Evolutionary conservation across 1,140 invertebrate genomes (phyloP).

Genomic region (Conopomorpha cramerella): DNA sequence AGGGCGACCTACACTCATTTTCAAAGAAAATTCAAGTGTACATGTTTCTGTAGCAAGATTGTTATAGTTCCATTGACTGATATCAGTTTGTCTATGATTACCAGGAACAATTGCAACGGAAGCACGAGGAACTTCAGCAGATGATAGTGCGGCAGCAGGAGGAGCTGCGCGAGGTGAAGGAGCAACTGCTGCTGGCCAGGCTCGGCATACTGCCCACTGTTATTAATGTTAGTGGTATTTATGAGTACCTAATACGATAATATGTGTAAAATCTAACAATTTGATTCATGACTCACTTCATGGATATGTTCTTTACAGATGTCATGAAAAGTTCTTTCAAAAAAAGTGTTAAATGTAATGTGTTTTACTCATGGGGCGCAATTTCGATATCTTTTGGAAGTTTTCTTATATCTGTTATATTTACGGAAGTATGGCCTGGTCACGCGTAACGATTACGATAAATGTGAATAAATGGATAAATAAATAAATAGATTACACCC

Average conservation of each 20-base stretch:
- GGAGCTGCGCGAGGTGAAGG: constrained; percentile 79
- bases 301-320: neutral
- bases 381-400: too few relatives aligned
- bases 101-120: constrained; percentile 78
- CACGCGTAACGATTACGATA: too few relatives aligned
- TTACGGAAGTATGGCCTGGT: too few relatives aligned
- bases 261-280: neutral
- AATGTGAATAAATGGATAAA: too few relatives aligned
- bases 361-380: too few relatives aligned
- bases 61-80: neutral
- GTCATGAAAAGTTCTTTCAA: too few relatives aligned
- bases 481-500: too few relatives aligned
- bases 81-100: constrained; percentile 18
- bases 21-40: too few relatives aligned
- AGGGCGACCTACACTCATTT: too few relatives aligned
- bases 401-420: too few relatives aligned
- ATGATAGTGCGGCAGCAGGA: constrained; percentile 85
- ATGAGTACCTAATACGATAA: constrained; percentile 8
- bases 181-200: constrained; percentile 82
- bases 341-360: too few relatives aligned
- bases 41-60: neutral
- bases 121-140: constrained; percentile 83
- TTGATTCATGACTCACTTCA: too few relatives aligned
- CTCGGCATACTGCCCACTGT: constrained; percentile 74
- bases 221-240: constrained; percentile 66